Base-by-base conservation (phyloP, 2,888 invertebrate species). In the Ormyrus nitidulus region DNA sequence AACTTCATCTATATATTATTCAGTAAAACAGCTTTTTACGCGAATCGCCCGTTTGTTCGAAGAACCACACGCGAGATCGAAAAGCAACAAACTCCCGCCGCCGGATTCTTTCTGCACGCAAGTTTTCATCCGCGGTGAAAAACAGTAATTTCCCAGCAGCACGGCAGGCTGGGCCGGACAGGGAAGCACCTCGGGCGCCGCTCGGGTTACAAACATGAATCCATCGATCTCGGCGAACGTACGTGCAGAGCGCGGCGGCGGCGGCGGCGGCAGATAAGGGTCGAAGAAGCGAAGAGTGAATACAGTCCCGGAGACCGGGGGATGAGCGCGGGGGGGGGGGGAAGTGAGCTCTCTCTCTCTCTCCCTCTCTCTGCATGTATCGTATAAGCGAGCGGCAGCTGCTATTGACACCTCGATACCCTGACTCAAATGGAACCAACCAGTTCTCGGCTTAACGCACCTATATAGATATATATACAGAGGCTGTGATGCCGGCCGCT, bases 331-430 rank as follows among this genome's bases (percentile, higher is more conserved):
- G 56, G 19, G 53, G 48, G 53, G 48, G 53, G 44, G 59, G 10
- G 48, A 53, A 70, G 46, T 46, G 61, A 68, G 56, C 48, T 62
- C 56, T 64, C 44, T 54, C 56, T 51, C 19, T 19, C 53, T 51
- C 48, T 34, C 34, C 3, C 48, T 62, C 56, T 64, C 44, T 54
- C 58, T 54, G 76, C 46, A 64, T 76, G 72, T 62, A 65, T 71
- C 71, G 68, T 76, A 71, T 87, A 86, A 85, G 86, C 86, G 87
- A 85, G 87, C 86, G 87, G 88, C 90, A 90, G 89, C 89, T 90
- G 90, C 89, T 90, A 90, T 90, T 90, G 90, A 90, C 90, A 90
- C 89, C 89, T 90, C 89, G 89, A 89, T 90, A 89, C 88, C 61
- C 88, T 86, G 87, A 87, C 88, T 89, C 87, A 88, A 88, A 89